Percentiles rank a stretch among this genome's conserved stretches.
phyloP scores from a whole-genome alignment of 2,888 invertebrate genomes.

The Branchellion lobata region DNA sequence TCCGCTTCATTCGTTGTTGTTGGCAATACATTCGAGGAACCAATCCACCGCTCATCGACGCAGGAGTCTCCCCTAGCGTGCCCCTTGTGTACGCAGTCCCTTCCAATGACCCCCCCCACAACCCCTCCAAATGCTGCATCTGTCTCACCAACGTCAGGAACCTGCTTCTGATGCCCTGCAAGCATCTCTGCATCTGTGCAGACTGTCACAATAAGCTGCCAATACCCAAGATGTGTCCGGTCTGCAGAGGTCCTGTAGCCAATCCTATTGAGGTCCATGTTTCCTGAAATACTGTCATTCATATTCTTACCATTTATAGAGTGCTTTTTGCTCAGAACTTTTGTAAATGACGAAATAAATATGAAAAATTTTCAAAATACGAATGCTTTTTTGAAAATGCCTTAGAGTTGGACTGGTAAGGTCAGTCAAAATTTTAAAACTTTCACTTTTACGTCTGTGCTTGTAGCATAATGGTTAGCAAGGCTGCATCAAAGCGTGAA shows the following conservation, averaged over 20 bases:
- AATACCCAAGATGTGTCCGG: constrained; percentile 70
- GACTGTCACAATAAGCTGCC: constrained; percentile 77
- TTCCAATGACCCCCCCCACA: constrained; percentile 52
- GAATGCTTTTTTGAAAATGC: too few relatives aligned
- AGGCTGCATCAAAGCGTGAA: too few relatives aligned
- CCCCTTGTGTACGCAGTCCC: neutral
- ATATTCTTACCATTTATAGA: too few relatives aligned
- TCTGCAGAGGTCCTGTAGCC: constrained; percentile 74
- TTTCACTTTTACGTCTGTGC: too few relatives aligned
- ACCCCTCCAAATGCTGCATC: constrained; percentile 76
- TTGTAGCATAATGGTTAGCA: too few relatives aligned
- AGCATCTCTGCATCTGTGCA: constrained; percentile 85
- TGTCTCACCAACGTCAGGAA: constrained; percentile 82
- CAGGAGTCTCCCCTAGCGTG: constrained; percentile 21
- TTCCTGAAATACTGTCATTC: too few relatives aligned
- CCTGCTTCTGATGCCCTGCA: constrained; percentile 82
- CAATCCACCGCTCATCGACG: neutral
- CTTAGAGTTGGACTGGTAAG: too few relatives aligned
- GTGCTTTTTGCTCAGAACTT: too few relatives aligned
- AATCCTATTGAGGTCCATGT: constrained; percentile 77
- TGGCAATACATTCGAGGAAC: neutral
- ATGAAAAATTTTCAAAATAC: too few relatives aligned
- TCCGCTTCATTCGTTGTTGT: constrained; percentile 36
- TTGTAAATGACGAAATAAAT: too few relatives aligned
- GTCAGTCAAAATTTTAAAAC: too few relatives aligned